A percentile compares a stretch with the other conserved stretches of the same genome.
phyloP scores from a whole-genome alignment of 2,888 invertebrate species.

The Pomacea canaliculata region DNA sequence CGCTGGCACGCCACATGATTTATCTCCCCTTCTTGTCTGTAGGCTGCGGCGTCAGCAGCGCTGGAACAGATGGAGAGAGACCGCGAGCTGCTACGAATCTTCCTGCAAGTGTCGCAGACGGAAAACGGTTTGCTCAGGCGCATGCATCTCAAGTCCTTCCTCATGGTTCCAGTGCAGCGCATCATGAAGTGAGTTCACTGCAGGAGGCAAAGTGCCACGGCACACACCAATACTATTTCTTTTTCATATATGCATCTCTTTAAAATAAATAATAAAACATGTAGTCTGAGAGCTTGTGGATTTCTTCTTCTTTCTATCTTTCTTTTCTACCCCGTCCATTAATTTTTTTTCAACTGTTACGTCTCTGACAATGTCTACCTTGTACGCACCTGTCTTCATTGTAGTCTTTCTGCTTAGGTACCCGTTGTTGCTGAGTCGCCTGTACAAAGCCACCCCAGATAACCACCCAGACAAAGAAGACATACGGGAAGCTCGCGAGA shows the following conservation, averaged over 20 bases:
- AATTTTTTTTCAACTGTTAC: neutral
- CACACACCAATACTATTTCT: no score
- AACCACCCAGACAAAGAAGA: constrained; percentile 84
- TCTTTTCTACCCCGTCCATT: neutral
- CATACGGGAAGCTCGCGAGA: constrained; percentile 88
- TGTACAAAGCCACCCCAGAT: constrained; percentile 89
- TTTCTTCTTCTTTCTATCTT: neutral
- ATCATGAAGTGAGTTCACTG: constrained; percentile 81
- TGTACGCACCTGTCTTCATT: no score
- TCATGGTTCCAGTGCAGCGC: constrained; percentile 97
- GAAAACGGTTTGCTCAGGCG: constrained; percentile 91
- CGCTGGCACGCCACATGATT: neutral
- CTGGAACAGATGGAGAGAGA: constrained; percentile 93
- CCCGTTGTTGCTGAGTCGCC: constrained; percentile 88
- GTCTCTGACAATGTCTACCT: no score
- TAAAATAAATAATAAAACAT: no score
- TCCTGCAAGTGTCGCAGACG: constrained; percentile 95
- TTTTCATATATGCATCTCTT: no score
- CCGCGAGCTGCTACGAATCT: constrained; percentile 92
- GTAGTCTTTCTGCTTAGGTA: constrained; percentile 72
- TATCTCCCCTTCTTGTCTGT: constrained; percentile 33
- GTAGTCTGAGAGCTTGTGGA: no score
- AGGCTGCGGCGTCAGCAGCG: constrained; percentile 88
- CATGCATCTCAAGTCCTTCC: constrained; percentile 97
- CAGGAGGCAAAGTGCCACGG: neutral